Evolutionary conservation across 2,888 invertebrate genomes (phyloP), one percentile per base, ranked within the genome.

Genomic region (Folsomia manolachei): DNA sequence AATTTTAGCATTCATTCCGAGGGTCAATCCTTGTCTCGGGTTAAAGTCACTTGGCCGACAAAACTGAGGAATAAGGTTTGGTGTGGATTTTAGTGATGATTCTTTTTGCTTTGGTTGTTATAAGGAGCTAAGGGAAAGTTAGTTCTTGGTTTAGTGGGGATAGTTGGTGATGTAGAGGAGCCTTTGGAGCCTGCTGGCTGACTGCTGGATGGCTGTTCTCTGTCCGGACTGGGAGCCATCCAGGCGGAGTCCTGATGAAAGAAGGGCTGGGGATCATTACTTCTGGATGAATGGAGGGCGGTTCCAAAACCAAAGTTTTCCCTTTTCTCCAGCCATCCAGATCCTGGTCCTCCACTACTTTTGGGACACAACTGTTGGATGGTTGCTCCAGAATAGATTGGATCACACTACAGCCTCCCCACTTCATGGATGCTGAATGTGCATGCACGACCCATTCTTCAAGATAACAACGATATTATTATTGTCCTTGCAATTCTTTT

Each of bases 211-310:
- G 67, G 67, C 67, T 67, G 67, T 53, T 27, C 23, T 52, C 18
- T 51, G 51, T 9, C 21, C 56, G 7, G 18, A 19, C 7, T 56
- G 11, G 70, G 77, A 75, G 73, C 73, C 71, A 75, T 70, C 73
- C 76, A 77, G 80, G 80, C 76, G 80, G 80, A 80, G 80, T 77
- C 75, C 75, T 71, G 80, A 75, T 78, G 78, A 80, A 78, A 78
- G 77, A 78, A 76, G 75, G 77, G 78, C 73, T 77, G 77, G 77
- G 74, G 78, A 75, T 76, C 72, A 75, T 79, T 79, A 79, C 74
- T 78, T 76, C 74, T 76, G 77, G 76, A 75, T 79, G 77, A 78
- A 78, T 77, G 79, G 72, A 76, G 75, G 76, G 76, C 74, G 74
- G 77, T 74, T 77, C 73, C 71, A 70, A 72, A 70, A 73, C 73